A percentile compares a stretch with the other conserved stretches of the same genome.
Evolutionary conservation across 1,140 invertebrate genomes (phyloP).

Genomic region (Drosophila rufa): DNA sequence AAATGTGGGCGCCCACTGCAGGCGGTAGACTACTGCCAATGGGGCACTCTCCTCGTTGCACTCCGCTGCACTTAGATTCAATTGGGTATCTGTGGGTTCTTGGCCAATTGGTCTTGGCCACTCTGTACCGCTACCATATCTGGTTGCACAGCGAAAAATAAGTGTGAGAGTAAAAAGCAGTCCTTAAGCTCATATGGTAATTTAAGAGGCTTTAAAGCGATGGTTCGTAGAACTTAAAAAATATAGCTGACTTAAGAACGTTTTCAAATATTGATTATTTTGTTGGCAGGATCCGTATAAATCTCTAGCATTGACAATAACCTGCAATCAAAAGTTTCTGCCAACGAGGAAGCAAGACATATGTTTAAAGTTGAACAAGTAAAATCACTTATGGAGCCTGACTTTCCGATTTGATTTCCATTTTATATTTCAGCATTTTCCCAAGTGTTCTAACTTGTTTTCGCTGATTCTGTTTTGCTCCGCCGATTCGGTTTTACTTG

Average conservation of each 20-base stretch:
- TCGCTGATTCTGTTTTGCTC: constrained; percentile 60
- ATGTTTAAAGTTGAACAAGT: background rate
- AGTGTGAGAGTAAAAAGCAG: background rate
- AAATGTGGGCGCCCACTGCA: constrained; percentile 13
- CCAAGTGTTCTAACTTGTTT: constrained; percentile 57
- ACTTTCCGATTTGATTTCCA: background rate
- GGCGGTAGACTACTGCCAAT: constrained; percentile 15
- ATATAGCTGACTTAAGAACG: background rate
- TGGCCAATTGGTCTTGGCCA: constrained; percentile 49
- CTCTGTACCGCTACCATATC: constrained; percentile 45
- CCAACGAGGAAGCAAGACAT: background rate
- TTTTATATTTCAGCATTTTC: constrained; percentile 7
- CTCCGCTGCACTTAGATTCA: constrained; percentile 56
- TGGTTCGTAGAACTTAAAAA: too few relatives aligned
- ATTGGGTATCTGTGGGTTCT: constrained; percentile 27
- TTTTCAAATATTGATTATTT: background rate
- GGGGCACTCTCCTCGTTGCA: constrained; percentile 57
- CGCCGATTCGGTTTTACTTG: constrained; percentile 80
- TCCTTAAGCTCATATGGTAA: too few relatives aligned
- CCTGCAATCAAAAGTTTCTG: background rate
- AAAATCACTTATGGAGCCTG: background rate
- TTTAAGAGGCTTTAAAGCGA: background rate
- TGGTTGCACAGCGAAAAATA: constrained; percentile 18
- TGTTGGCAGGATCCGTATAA: background rate
- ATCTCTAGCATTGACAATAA: background rate